phyloP scores from a whole-genome alignment of 2,113 vertebrate species.

The Tyto alba region DNA sequence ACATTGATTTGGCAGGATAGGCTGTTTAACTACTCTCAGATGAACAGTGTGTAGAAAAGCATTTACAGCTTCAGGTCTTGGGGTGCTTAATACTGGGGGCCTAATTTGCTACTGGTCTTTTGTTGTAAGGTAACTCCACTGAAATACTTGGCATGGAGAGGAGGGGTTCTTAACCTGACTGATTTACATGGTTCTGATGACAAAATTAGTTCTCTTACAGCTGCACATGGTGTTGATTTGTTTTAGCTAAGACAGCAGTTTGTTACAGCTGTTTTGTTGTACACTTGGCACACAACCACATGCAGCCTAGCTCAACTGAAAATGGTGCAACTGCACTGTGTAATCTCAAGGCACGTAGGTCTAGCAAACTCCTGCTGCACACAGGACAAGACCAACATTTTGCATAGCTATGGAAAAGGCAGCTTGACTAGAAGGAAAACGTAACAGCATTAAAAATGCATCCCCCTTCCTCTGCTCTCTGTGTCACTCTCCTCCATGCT shows the following conservation, averaged over 20 bases:
- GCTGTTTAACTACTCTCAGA: background rate
- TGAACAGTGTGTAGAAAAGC: background rate
- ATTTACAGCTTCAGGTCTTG: background rate
- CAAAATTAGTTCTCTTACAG: background rate
- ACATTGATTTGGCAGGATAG: background rate
- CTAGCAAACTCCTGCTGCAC: background rate
- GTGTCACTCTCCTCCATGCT: fast-evolving
- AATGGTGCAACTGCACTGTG: background rate
- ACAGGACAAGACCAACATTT: fast-evolving
- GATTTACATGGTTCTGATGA: background rate
- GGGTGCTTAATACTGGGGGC: background rate
- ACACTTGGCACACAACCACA: fast-evolving
- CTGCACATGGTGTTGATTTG: background rate
- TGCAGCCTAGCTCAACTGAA: background rate
- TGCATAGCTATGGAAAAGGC: background rate
- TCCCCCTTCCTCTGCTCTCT: background rate
- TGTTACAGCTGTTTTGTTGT: background rate
- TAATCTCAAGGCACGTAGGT: fast-evolving
- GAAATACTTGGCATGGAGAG: background rate
- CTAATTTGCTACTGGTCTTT: too few relatives aligned
- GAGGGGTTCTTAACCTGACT: background rate
- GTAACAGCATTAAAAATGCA: fast-evolving
- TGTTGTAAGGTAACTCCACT: background rate
- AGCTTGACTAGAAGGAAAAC: background rate
- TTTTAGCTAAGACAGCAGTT: background rate